Base-by-base conservation (phyloP, 2,888 invertebrate species). In the Habrosyne pyritoides region DNA sequence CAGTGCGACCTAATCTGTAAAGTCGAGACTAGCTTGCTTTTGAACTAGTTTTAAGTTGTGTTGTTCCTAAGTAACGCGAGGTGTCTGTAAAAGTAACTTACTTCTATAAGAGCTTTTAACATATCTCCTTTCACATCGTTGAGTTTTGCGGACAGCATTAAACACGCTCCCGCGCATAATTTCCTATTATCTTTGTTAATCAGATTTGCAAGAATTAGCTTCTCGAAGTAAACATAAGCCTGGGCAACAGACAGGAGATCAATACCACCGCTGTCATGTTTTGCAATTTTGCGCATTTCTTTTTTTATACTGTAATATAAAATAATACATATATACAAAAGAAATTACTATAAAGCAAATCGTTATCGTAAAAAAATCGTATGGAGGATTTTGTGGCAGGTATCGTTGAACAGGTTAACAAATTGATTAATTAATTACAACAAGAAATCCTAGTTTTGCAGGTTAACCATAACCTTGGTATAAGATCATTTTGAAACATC, bases 201-300 rank as follows among this genome's bases (percentile, higher is more conserved):
- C 59, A 98, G 93, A 79, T 97, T 96, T 66, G 97, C 96, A 53
- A 99, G 93, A 69, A 99, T 98, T 54, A 99, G 93, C 84, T 98
- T 98, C 86, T 99, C 99, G 87, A 99, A 99, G 89, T 98, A 99
- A n/a, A 99, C 99, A 81, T 98, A 99, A 0, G 99, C 97, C 84
- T 98, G 98, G 18, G 99, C 99, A 18, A 99, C 97, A 0, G 98
- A 98, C 60, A 99, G 93, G 59, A 98, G 92, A 89, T 99, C 99
- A 57, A 95, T 93, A 53, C 94, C 94, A 58, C 96, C 95, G 71
- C 94, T 95, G 84, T 98, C 97, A 74, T 96, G 93, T 84, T 96
- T 97, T 2, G 97, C 97, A 57, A 98, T 98, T 86, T 98, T 97
- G 22, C 97, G 94, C 97, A 99, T 98, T 92, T 99, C 99, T 67